Percentiles rank a stretch among this genome's conserved stretches.
Evolutionary conservation across 2,888 invertebrate species (phyloP).

Genomic region (Gnatocerus cornutus): DNA sequence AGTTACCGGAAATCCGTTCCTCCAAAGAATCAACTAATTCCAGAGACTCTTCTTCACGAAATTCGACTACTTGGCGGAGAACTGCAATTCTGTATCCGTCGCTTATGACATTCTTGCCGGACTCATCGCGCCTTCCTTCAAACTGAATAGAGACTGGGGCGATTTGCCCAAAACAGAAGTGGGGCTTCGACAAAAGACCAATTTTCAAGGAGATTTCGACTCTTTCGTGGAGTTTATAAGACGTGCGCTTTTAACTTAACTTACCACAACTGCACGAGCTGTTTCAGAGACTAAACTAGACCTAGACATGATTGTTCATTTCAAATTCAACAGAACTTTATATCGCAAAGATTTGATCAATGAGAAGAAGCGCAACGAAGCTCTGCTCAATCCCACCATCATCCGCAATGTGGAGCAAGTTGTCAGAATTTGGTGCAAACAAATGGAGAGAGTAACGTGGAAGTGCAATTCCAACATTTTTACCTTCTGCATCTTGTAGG

Average conservation of each 20-base stretch:
- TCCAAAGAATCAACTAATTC: too few species aligned
- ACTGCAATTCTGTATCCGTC: slow-evolving; percentile 62
- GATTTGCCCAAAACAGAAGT: slow-evolving; percentile 71
- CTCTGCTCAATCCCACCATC: slow-evolving; percentile 65
- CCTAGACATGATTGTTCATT: slow-evolving; percentile 77
- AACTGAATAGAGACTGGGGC: slow-evolving; percentile 74
- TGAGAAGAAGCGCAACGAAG: slow-evolving; percentile 57
- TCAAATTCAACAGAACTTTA: slow-evolving; percentile 75
- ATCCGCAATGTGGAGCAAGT: slow-evolving; percentile 77
- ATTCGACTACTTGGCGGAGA: slow-evolving; percentile 62
- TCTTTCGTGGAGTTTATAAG: slow-evolving; percentile 74
- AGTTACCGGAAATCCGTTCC: too few species aligned
- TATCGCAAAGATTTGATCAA: slow-evolving; percentile 76
- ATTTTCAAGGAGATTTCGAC: slow-evolving; percentile 76
- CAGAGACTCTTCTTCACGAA: slow-evolving; percentile 65
- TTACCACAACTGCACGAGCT: background rate
- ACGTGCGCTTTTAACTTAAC: slow-evolving; percentile 65
- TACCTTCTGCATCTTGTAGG: slow-evolving; percentile 68
- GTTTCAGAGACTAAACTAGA: slow-evolving; percentile 78
- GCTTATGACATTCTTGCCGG: slow-evolving; percentile 63
- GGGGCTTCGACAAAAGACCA: slow-evolving; percentile 71
- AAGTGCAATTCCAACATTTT: too few species aligned
- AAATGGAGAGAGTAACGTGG: slow-evolving; percentile 78
- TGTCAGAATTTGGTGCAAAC: slow-evolving; percentile 81
- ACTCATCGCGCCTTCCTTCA: slow-evolving; percentile 71